phyloP scores from a whole-genome alignment of 64 coral and sea anemone species.

The Pocillopora damicornis region DNA sequence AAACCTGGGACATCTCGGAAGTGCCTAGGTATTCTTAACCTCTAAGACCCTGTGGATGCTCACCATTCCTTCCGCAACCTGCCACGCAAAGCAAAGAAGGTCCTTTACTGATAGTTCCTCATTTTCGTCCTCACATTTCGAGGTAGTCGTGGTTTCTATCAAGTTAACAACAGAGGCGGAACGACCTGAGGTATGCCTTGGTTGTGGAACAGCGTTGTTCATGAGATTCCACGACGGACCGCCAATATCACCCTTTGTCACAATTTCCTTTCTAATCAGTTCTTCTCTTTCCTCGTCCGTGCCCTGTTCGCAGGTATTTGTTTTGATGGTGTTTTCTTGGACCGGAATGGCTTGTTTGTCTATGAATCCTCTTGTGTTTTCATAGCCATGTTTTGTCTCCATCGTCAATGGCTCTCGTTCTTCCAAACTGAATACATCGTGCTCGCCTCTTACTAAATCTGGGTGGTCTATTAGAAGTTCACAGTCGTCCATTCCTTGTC shows the following conservation, averaged over 20 bases:
- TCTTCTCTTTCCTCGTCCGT: not conserved
- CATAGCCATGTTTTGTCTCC: slow-evolving; percentile 34
- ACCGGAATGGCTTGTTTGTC: not conserved
- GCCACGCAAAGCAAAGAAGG: slow-evolving; percentile 54
- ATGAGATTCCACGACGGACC: not conserved
- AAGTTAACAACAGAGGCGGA: not conserved
- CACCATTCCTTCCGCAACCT: slow-evolving; percentile 45
- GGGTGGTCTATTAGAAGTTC: not conserved
- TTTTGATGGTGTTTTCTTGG: no score
- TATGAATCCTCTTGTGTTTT: not conserved
- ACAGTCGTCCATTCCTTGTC: not conserved
- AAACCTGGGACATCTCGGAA: not conserved
- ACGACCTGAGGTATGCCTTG: not conserved
- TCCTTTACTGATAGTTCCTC: slow-evolving; percentile 31
- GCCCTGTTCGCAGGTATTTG: not conserved
- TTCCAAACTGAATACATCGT: not conserved
- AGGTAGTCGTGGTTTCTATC: not conserved
- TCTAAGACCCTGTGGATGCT: not conserved
- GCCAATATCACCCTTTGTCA: not conserved
- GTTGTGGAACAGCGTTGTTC: not conserved
- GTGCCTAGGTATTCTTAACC: not conserved
- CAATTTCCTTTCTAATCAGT: not conserved
- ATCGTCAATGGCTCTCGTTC: slow-evolving; percentile 31
- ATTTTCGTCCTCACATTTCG: slow-evolving; percentile 1
- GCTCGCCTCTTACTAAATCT: not conserved